Base-by-base conservation (phyloP, 30 jellyfish, hydroid and myxozoan genomes). In the Cassiopea andromeda region DNA sequence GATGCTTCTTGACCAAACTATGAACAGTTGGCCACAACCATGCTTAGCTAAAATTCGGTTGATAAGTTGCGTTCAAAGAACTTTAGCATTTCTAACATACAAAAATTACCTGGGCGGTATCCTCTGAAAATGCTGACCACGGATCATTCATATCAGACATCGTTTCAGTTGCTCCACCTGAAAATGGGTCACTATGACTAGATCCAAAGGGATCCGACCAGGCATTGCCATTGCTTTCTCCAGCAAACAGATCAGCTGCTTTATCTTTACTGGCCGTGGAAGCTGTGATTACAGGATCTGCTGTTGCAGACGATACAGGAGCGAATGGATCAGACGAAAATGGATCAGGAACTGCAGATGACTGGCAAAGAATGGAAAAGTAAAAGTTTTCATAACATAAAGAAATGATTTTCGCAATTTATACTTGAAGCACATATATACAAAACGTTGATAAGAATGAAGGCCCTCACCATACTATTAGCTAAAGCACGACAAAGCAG, bases 51-150 rank as follows among this genome's bases (percentile, higher is more conserved):
- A 50, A 50, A 50, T 5, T 5, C 5, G 9, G 64, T 50, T 50
- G 64, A 5, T 2, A 50, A 50, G 5, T 50, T 9, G 64, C 9
- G 9, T 50, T 5, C 64, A 50, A 9, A 68, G 50, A 54, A 59
- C 14, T 10, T 48, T 47, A 45, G n/a, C 2, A 74, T 7, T 67
- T 66, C n/a, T 7, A 38, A 14, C 38, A 58, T 7, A 18, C 3
- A 83, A 45, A 57, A 46, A 44, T 4, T 70, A 82, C 96, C 96
- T 89, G 84, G 0, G 90, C 46, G 8, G 93, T 70, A 4, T 89
- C 85, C 19, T 79, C 94, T 1, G 82, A 77, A 79, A 91, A 91
- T 12, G 99, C 99, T 10, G 97, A 82, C 99, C 99, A 95, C 5
- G 97, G 93, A 57, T 85, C 97, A 18, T 91, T 88, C 45, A 50